Conservation (phyloP, 2,113 vertebrate genomes). For the Cryptomyrus ogoouensis region DNA sequence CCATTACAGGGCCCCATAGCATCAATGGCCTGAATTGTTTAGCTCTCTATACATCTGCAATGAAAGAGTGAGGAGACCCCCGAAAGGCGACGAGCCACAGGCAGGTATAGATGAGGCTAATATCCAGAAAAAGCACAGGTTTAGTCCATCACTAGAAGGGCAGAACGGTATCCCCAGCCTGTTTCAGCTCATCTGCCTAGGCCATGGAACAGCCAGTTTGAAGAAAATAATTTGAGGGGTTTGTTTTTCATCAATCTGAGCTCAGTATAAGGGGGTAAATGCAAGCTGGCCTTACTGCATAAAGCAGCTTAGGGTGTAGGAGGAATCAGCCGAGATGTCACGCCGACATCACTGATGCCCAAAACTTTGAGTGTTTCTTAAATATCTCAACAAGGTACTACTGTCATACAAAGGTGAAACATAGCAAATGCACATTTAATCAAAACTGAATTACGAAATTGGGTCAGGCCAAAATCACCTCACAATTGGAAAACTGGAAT, state of each 20-base stretch:
- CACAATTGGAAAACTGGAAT: neutral
- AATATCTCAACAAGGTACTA: neutral
- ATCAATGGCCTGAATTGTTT: constrained; percentile 18
- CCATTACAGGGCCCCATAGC: constrained; percentile 7
- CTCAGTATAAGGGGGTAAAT: constrained; percentile 1
- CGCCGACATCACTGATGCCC: neutral
- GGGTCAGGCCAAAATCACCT: no score
- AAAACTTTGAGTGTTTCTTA: neutral
- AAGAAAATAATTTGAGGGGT: constrained; percentile 10
- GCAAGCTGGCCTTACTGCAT: neutral
- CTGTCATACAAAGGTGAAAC: neutral
- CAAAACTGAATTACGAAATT: neutral
- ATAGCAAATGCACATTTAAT: neutral
- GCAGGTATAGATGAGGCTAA: neutral
- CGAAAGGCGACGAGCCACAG: neutral
- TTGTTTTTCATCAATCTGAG: constrained; percentile 14
- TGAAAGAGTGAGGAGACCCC: neutral
- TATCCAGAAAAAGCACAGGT: neutral
- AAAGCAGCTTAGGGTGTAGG: neutral
- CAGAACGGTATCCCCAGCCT: neutral
- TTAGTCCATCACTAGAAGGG: neutral
- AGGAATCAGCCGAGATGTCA: neutral
- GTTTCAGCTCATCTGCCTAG: neutral
- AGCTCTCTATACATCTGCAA: neutral
- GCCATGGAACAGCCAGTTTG: neutral